A percentile compares a stretch with the other conserved stretches of the same genome.
Evolutionary conservation across 2,797 vertebrate genomes (phyloP).

Genomic region (Takifugu ocellatus): DNA sequence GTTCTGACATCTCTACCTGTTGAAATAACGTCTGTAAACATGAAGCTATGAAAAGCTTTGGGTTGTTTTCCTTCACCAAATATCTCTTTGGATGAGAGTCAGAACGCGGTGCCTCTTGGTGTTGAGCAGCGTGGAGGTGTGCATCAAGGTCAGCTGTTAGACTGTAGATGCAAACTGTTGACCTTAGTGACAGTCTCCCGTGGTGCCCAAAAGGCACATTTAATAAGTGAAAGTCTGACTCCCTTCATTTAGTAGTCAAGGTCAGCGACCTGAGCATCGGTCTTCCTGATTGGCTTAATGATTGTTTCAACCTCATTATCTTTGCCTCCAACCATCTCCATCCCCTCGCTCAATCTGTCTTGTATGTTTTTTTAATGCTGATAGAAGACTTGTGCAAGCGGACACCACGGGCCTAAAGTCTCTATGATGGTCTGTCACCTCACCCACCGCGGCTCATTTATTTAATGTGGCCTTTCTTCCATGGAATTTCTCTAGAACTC

Average conservation of each 20-base stretch:
- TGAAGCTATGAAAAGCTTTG: too few species aligned
- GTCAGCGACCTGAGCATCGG: slow-evolving; percentile 58
- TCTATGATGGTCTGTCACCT: too few species aligned
- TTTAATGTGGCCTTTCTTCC: too few species aligned
- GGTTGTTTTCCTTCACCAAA: too few species aligned
- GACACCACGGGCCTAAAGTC: background rate
- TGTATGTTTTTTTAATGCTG: slow-evolving; percentile 25
- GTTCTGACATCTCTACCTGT: too few species aligned
- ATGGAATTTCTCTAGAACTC: too few species aligned
- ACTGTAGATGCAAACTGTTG: slow-evolving; percentile 51
- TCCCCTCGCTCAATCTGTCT: slow-evolving; percentile 66
- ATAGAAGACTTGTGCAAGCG: slow-evolving; percentile 26
- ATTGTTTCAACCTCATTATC: slow-evolving; percentile 75
- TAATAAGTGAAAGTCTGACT: slow-evolving; percentile 57
- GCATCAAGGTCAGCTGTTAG: slow-evolving; percentile 23
- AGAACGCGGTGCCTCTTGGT: slow-evolving; percentile 3
- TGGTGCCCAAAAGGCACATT: slow-evolving; percentile 41
- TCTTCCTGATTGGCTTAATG: slow-evolving; percentile 80
- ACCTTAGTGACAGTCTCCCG: slow-evolving; percentile 30
- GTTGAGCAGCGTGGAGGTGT: slow-evolving; percentile 5
- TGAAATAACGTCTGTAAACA: too few species aligned
- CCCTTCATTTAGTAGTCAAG: slow-evolving; percentile 57
- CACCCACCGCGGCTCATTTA: too few species aligned
- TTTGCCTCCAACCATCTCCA: slow-evolving; percentile 47
- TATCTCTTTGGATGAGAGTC: slow-evolving; percentile 1